These are phyloP conservation scores for Heliocidaris tuberculata DNA, from an alignment of 35 echinoderm and acorn worm genomes.

Conservation along the genomic window DNA sequence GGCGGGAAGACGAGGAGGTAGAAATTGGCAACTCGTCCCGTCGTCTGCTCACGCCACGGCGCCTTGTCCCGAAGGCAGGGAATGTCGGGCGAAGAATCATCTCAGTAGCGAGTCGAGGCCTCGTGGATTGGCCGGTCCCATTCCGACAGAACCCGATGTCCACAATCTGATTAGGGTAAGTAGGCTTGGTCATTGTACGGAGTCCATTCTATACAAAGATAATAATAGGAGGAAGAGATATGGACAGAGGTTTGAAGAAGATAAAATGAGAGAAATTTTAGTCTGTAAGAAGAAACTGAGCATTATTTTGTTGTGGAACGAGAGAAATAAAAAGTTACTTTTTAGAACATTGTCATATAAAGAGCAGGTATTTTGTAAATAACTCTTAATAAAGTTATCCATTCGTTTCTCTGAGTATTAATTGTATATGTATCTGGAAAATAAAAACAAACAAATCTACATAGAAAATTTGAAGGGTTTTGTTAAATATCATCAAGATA, in stretches of 20 bases:
- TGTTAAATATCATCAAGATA: too few species aligned
- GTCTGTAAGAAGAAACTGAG: too few species aligned
- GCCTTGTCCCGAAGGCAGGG: not conserved
- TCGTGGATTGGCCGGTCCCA: not conserved
- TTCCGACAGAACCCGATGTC: not conserved
- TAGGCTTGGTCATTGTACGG: not conserved
- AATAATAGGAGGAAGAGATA: not conserved
- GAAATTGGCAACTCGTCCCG: not conserved
- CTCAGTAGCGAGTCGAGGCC: not conserved
- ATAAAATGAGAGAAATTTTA: not conserved
- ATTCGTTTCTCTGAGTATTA: too few species aligned
- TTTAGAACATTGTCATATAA: not conserved
- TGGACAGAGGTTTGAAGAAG: not conserved
- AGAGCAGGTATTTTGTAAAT: too few species aligned
- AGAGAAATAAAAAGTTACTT: not conserved
- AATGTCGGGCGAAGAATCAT: constrained; percentile 2
- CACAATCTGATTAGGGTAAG: constrained; percentile 24
- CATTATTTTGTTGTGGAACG: not conserved
- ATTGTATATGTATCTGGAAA: too few species aligned
- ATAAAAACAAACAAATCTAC: too few species aligned
- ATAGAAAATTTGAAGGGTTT: too few species aligned
- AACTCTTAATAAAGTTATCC: too few species aligned
- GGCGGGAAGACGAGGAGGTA: not conserved
- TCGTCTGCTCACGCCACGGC: not conserved
- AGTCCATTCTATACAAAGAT: not conserved